Percentiles rank a stretch among this genome's conserved stretches.
phyloP scores from a whole-genome alignment of 2,797 vertebrate genomes.

The Squalus acanthias region DNA sequence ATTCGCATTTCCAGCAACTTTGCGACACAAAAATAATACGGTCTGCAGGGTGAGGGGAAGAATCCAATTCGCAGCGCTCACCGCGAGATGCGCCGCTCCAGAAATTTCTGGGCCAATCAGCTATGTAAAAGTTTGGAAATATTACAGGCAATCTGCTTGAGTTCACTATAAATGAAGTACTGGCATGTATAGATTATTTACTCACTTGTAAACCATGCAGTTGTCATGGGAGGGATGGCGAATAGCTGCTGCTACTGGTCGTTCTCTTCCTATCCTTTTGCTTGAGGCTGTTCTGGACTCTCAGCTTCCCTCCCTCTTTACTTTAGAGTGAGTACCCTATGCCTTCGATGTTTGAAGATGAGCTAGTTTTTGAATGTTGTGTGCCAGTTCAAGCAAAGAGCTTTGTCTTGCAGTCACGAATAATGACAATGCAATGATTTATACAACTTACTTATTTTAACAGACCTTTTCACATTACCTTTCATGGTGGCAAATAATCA shows the following conservation, averaged over 20 bases:
- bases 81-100: not conserved
- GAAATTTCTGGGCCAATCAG: not conserved
- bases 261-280: not conserved
- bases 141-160: not conserved
- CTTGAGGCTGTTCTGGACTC: not conserved
- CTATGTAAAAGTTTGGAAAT: not conserved
- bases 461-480: not conserved
- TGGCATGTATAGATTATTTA: not conserved
- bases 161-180: not conserved
- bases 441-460: not conserved
- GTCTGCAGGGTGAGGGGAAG: not conserved
- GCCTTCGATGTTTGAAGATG: not conserved
- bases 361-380: not conserved
- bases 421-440: not conserved
- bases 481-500: not conserved
- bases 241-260: not conserved
- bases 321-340: not conserved
- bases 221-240: not conserved
- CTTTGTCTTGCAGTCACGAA: not conserved
- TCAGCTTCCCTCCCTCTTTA: not conserved
- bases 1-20: not conserved
- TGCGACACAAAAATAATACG: not conserved
- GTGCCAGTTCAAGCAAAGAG: not conserved
- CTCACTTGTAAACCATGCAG: not conserved
- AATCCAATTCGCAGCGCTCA: not conserved